phyloP scores from a whole-genome alignment of 2,888 invertebrate species.

The Sylvicola fuscatus region DNA sequence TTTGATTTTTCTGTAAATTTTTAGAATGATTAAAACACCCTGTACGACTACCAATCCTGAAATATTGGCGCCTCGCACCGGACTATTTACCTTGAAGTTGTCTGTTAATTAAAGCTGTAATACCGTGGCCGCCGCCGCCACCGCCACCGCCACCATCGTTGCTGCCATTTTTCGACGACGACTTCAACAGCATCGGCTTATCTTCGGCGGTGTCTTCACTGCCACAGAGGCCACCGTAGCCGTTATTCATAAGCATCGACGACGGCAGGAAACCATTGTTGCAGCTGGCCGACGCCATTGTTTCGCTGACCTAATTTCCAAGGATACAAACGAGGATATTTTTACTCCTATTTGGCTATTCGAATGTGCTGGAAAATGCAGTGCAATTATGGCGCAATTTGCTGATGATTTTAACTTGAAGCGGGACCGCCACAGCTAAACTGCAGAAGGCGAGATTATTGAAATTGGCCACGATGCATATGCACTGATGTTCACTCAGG shows the following conservation, averaged over 20 bases:
- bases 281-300: conserved; percentile 34
- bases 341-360: conserved; percentile 3
- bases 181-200: conserved; percentile 52
- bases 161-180: conserved; percentile 32
- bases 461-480: too few relatives aligned
- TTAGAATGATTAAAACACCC: too few relatives aligned
- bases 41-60: too few relatives aligned
- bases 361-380: too few relatives aligned
- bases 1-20: too few relatives aligned
- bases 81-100: conserved; percentile 46
- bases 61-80: too few relatives aligned
- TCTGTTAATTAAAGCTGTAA: conserved; percentile 53
- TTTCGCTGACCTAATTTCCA: conserved; percentile 51
- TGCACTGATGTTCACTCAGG: too few relatives aligned
- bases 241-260: too few relatives aligned
- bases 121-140: conserved; percentile 42
- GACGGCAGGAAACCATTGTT: conserved; percentile 53
- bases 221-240: conserved; percentile 17
- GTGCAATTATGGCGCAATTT: too few relatives aligned
- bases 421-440: too few relatives aligned
- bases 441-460: too few relatives aligned
- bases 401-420: too few relatives aligned
- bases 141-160: conserved; percentile 32
- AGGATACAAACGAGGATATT: conserved; percentile 9
- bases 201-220: conserved; percentile 27